Evolutionary conservation across 2,888 invertebrate species (phyloP).

Genomic region (Calameuta idolon): DNA sequence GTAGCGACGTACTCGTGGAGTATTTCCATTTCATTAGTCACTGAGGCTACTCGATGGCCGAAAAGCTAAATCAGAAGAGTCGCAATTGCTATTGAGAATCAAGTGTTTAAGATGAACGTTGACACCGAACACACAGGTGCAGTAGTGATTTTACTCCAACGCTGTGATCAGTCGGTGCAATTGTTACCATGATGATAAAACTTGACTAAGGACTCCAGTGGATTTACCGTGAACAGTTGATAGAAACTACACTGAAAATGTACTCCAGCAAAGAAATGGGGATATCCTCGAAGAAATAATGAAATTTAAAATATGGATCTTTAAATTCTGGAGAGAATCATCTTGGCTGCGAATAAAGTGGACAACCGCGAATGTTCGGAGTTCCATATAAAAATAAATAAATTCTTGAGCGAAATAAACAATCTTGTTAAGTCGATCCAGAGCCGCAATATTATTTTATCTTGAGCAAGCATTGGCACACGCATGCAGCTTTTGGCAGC

Average conservation of each 20-base stretch:
- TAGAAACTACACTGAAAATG: background rate
- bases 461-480: background rate
- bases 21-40: background rate
- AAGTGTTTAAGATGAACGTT: background rate
- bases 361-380: background rate
- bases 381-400: background rate
- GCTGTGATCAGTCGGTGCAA: background rate
- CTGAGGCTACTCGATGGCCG: background rate
- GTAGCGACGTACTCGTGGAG: background rate
- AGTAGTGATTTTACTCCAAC: background rate
- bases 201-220: background rate
- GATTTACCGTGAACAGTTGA: background rate
- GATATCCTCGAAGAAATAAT: background rate
- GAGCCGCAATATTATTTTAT: background rate
- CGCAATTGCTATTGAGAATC: background rate
- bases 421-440: conserved; percentile 8
- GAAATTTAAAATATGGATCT: background rate
- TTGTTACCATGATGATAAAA: background rate
- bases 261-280: background rate
- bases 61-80: background rate
- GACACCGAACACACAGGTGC: background rate
- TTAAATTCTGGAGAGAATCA: background rate
- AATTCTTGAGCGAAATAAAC: conserved; percentile 14
- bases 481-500: conserved; percentile 50
- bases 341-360: background rate